These are phyloP conservation scores for Drosophila santomea DNA, from an alignment of 1,140 invertebrate genomes.

Conservation along the genomic window DNA sequence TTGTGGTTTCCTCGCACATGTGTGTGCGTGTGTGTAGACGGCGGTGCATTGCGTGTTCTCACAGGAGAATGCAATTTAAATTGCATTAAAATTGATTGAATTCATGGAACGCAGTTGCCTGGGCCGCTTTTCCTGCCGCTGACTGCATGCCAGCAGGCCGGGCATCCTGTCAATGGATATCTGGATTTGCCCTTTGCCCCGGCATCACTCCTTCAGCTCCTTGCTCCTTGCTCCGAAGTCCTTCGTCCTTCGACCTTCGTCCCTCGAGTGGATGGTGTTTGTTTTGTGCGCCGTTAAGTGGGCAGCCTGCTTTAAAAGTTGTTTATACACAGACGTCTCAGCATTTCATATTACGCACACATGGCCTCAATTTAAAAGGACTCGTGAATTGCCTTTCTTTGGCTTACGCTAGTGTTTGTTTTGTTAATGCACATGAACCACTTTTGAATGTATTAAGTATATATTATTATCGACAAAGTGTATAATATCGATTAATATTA, in stretches of 20 bases:
- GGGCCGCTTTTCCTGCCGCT: conserved; percentile 32
- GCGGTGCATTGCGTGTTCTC: conserved; percentile 75
- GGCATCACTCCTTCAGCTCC: background rate
- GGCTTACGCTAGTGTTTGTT: background rate
- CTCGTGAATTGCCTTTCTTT: background rate
- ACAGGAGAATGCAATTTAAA: conserved; percentile 83
- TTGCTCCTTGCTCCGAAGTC: background rate
- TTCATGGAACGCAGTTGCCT: conserved; percentile 65
- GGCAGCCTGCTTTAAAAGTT: conserved; percentile 53
- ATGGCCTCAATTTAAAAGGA: conserved; percentile 11
- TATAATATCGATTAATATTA: too few relatives aligned
- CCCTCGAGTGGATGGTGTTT: conserved; percentile 19
- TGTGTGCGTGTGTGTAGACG: conserved; percentile 41
- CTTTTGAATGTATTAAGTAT: too few relatives aligned
- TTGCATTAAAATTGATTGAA: conserved; percentile 83
- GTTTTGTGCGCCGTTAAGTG: conserved; percentile 58
- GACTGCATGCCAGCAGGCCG: conserved; percentile 39
- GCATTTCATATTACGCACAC: conserved; percentile 9
- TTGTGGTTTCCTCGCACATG: conserved; percentile 24
- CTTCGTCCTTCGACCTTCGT: background rate
- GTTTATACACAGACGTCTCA: conserved; percentile 38
- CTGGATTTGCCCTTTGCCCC: conserved; percentile 3
- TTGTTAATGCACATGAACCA: background rate
- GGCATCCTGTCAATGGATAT: conserved; percentile 42
- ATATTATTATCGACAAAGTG: too few relatives aligned